Evolutionary conservation across 2,113 vertebrate genomes (phyloP).

Genomic region (Siniperca knerii): DNA sequence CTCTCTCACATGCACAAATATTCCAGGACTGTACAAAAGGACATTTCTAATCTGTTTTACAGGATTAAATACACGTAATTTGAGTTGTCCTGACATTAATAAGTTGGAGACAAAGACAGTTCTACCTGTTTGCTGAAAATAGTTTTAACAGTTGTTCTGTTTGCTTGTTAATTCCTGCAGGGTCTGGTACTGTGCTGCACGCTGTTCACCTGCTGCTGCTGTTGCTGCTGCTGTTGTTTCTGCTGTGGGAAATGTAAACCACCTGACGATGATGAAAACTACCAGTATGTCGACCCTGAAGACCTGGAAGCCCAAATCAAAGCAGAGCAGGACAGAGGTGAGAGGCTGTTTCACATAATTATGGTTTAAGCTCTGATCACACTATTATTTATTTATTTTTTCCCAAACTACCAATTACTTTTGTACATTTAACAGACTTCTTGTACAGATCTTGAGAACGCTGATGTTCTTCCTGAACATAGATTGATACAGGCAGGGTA

Average conservation of each 20-base stretch:
- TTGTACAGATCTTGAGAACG: not conserved
- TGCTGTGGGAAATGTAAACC: conserved; percentile 91
- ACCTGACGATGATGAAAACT: conserved; percentile 85
- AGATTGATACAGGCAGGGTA: too few relatives aligned
- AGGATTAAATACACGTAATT: not conserved
- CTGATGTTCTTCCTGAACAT: not conserved
- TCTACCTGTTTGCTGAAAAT: not conserved
- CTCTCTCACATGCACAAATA: not conserved
- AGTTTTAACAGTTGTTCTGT: not conserved
- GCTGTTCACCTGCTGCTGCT: conserved; percentile 90
- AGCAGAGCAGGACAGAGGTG: conserved; percentile 84
- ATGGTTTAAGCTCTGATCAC: not conserved
- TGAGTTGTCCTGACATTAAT: not conserved
- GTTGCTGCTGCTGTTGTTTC: conserved; percentile 93
- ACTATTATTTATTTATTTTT: too few relatives aligned
- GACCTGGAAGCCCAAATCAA: conserved; percentile 90
- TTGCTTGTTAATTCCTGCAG: conserved; percentile 71
- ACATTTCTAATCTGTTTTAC: conserved; percentile 26
- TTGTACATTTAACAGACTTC: too few relatives aligned
- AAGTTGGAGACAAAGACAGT: conserved; percentile 11
- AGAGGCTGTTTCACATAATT: conserved; percentile 27
- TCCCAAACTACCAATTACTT: too few relatives aligned
- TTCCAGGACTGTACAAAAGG: not conserved
- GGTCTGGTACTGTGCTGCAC: conserved; percentile 86
- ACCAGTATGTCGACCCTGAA: conserved; percentile 87